A percentile compares a stretch with the other conserved stretches of the same genome.
Evolutionary conservation across 1,140 invertebrate genomes (phyloP).

Genomic region (Sitophilus oryzae): DNA sequence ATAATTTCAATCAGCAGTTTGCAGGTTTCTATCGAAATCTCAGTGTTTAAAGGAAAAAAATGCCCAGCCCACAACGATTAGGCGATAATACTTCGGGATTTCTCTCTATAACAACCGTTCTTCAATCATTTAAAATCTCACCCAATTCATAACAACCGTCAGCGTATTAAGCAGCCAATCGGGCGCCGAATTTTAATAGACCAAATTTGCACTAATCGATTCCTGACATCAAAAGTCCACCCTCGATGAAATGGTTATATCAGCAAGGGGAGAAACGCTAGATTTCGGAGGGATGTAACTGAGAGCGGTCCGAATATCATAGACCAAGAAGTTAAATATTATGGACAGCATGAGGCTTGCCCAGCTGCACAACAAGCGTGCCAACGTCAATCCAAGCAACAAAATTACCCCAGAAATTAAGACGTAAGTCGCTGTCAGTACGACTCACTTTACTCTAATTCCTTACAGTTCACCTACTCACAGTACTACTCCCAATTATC

Average conservation of each 20-base stretch:
- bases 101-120: slow-evolving; percentile 39
- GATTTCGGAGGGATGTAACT: background rate
- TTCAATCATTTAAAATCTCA: slow-evolving; percentile 40
- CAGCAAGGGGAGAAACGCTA: slow-evolving; percentile 27
- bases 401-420: slow-evolving; percentile 21
- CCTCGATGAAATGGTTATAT: slow-evolving; percentile 35
- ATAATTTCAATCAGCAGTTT: slow-evolving; percentile 44
- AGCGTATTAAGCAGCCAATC: slow-evolving; percentile 43
- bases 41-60: slow-evolving; percentile 68
- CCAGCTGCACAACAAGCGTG: slow-evolving; percentile 14
- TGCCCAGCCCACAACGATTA: slow-evolving; percentile 55
- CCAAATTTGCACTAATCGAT: slow-evolving; percentile 42
- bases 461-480: slow-evolving; percentile 29
- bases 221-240: slow-evolving; percentile 42
- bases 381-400: slow-evolving; percentile 17
- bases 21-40: slow-evolving; percentile 81
- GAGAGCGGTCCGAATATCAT: slow-evolving; percentile 34
- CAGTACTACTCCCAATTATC: slow-evolving; percentile 23
- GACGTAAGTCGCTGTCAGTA: slow-evolving; percentile 17
- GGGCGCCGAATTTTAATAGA: slow-evolving; percentile 34
- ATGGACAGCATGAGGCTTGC: too few species aligned
- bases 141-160: slow-evolving; percentile 43
- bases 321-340: slow-evolving; percentile 17
- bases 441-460: slow-evolving; percentile 8
- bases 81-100: slow-evolving; percentile 55